Evolutionary conservation across 1,140 invertebrate genomes (phyloP), one percentile per base, ranked within the genome.

Genomic region (Lepeophtheirus salmonis): DNA sequence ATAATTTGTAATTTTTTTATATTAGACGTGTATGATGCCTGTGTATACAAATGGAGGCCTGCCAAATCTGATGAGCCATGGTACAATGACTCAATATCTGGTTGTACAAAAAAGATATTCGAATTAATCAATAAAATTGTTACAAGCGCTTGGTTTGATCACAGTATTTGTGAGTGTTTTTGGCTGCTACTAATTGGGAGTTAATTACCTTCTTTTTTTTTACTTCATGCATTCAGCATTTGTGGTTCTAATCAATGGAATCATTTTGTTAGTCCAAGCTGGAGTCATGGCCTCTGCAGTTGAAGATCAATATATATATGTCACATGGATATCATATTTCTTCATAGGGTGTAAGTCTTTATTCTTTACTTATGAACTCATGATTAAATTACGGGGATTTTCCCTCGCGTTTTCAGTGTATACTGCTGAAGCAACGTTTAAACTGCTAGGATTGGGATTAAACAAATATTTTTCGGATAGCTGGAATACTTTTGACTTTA

Each of bases 321-420:
- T 79, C 4, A 79, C 79, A 50, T 85, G 83, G 83, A 83, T 85
- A 67, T 80, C 83, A 41, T 76, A 80, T 68, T 67, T 83, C 1
- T 84, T 85, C 68, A 74, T 82, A 23, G 69, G 74, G 61, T 69
- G 83, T 84, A 72, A 78, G 78, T 76, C 62, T 64, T 52, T 12
- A 59, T 14, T 10, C 17, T 12, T 2, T n/a, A 60, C 26, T n/a
- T 22, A 14, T 55, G 25, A 17, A 2, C 12, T 18, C n/a, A 54
- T 17, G 18, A 2, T 14, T 4, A 54, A 3, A 3, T 17, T n/a
- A 2, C n/a, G 3, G 2, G 1, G n/a, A 2, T n/a, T 3, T 2
- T 54, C 2, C 23, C 23, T 14, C 18, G 16, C 62, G 67, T 67
- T 76, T 76, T 48, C 72, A 87, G 84, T 85, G 63, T 88, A 86